A percentile compares a stretch with the other conserved stretches of the same genome.
Evolutionary conservation across 2,113 vertebrate species (phyloP).

Genomic region (Turdus rufiventris): DNA sequence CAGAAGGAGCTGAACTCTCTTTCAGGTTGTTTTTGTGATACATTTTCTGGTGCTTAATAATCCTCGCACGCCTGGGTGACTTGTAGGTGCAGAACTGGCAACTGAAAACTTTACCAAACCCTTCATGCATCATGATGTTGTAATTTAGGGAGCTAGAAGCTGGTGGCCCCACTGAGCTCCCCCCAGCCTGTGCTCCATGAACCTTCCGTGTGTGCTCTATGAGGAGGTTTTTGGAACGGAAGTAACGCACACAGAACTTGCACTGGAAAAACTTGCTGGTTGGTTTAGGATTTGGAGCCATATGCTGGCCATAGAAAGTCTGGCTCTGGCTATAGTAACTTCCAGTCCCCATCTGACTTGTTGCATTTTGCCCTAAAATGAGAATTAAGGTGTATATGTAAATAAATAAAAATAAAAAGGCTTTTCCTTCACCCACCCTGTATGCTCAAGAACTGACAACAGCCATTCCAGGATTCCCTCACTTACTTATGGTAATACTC

Average conservation of each 20-base stretch:
- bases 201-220: slow-evolving; percentile 93
- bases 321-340: slow-evolving; percentile 81
- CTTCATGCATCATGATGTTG: slow-evolving; percentile 84
- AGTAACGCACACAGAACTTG: slow-evolving; percentile 97
- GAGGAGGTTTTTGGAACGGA: slow-evolving; percentile 95
- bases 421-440: not conserved
- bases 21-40: slow-evolving; percentile 84
- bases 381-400: slow-evolving; percentile 46
- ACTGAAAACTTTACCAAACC: slow-evolving; percentile 90
- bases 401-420: slow-evolving; percentile 1
- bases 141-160: slow-evolving; percentile 78
- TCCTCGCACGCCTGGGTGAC: slow-evolving; percentile 88
- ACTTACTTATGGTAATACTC: not conserved
- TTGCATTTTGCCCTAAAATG: slow-evolving; percentile 83
- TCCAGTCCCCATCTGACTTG: slow-evolving; percentile 77
- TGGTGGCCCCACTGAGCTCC: slow-evolving; percentile 65
- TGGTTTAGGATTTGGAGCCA: slow-evolving; percentile 81
- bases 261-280: slow-evolving; percentile 91
- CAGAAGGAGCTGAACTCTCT: slow-evolving; percentile 69
- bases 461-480: not conserved
- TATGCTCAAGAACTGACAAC: not conserved
- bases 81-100: slow-evolving; percentile 97
- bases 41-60: slow-evolving; percentile 95
- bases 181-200: slow-evolving; percentile 82
- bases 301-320: slow-evolving; percentile 79